Base-by-base conservation (phyloP, 2,113 vertebrate species). In the Baryphthengus martii region DNA sequence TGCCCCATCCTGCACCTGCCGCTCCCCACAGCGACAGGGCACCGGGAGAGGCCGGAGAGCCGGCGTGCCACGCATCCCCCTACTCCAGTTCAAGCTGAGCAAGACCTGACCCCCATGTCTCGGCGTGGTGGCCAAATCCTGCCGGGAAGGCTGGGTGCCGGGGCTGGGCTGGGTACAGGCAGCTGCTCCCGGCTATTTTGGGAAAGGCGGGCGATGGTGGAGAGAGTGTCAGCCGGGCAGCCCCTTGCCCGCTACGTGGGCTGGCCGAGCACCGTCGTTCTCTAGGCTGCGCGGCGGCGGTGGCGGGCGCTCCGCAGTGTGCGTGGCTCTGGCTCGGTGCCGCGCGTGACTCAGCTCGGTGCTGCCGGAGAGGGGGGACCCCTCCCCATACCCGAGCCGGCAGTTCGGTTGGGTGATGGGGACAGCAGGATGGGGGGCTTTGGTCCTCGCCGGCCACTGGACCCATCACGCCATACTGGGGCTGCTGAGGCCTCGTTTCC, bases 261-360 rank as follows among this genome's bases (percentile, higher is more conserved):
- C 3, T 13, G 7, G 73, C 17, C 67, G 19, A 56, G 25, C 6
- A 7, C 13, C 3, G 7, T 25, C 4, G 42, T 31, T 10, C 28
- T 40, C 33, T 44, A 17, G 18, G 40, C 67, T 23, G 87, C 28
- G 6, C 39, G 53, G 39, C 44, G 44, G 74, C n/a, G 16, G 39
- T 37, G 44, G 74, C n/a, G 16, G 53, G 53, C 1, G 49, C 88
- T 61, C 92, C 90, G 92, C 95, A 96, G 95, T 92, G 95, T 87
- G 89, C 20, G 89, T 77, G 92, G 92, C 87, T 67, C 83, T 77
- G 92, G 95, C 90, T 63, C 90, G 23, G 78, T 9, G 78, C 92
- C 79, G 83, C 70, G 87, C 90, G 52, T 96, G 95, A 94, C 95
- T 94, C 95, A 96, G 95, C 95, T 37, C 68, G 4, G 89, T 2